Conservation (phyloP, 1,140 invertebrate genomes). For the Cydia fagiglandana region DNA sequence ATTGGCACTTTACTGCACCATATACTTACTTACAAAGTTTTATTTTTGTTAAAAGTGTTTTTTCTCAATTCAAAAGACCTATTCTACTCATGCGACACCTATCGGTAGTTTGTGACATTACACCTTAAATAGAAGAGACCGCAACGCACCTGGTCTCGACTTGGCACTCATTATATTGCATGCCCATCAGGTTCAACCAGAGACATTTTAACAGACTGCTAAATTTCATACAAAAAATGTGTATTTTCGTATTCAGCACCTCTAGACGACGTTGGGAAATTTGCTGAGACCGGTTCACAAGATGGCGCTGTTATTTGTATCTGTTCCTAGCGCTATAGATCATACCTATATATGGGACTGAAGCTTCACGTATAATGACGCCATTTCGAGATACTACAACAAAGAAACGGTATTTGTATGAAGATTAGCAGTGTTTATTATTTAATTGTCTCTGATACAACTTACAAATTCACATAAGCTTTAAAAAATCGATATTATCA, state of each 20-base stretch:
- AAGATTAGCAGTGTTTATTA: not conserved
- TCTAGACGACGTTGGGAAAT: not conserved
- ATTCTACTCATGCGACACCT: not conserved
- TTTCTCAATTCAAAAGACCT: not conserved
- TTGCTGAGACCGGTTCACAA: not conserved
- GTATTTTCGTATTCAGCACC: not conserved
- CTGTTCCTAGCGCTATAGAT: not conserved
- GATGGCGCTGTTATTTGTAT: not conserved
- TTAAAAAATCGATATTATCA: constrained; percentile 9
- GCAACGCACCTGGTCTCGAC: constrained; percentile 16
- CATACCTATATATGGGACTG: not conserved
- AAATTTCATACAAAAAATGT: not conserved
- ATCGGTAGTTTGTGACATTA: constrained; percentile 21
- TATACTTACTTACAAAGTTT: no score
- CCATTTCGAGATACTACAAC: not conserved
- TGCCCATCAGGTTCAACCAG: not conserved
- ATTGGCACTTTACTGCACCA: no score
- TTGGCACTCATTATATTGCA: constrained; percentile 25
- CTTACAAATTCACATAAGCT: not conserved
- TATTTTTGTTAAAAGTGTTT: not conserved
- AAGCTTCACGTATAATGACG: not conserved
- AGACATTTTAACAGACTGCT: not conserved
- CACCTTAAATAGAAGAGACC: constrained; percentile 14
- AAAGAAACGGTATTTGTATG: not conserved
- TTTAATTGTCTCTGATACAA: not conserved